These are phyloP conservation scores for Heterotis niloticus DNA, from an alignment of 2,113 vertebrate species.

Conservation along the genomic window DNA sequence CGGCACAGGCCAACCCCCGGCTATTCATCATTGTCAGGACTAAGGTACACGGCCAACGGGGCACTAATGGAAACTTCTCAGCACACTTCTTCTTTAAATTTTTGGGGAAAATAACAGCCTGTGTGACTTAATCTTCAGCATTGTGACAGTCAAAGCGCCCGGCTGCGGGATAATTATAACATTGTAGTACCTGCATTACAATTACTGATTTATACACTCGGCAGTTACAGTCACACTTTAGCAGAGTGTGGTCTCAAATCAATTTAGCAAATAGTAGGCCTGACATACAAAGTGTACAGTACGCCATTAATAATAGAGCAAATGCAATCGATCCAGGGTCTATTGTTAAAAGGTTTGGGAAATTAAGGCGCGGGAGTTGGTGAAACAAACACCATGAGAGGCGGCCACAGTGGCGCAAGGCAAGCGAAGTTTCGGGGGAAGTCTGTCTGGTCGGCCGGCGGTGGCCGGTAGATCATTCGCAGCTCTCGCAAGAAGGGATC, in stretches of 20 bases:
- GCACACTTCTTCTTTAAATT: slow-evolving; percentile 30
- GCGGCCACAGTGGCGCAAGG: not conserved
- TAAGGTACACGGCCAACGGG: slow-evolving; percentile 35
- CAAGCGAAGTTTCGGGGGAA: not conserved
- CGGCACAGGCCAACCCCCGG: slow-evolving; percentile 56
- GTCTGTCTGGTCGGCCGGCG: not conserved
- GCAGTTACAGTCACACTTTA: not conserved
- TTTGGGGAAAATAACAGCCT: slow-evolving; percentile 2
- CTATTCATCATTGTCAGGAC: slow-evolving; percentile 49
- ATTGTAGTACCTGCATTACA: not conserved
- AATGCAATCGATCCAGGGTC: not conserved
- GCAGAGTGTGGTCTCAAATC: not conserved
- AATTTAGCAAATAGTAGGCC: not conserved
- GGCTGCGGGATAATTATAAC: not conserved
- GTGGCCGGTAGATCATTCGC: not conserved
- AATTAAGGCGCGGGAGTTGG: not conserved
- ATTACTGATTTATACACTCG: not conserved
- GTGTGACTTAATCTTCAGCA: not conserved
- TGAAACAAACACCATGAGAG: not conserved
- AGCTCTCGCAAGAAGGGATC: slow-evolving; percentile 15
- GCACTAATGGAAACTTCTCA: slow-evolving; percentile 52
- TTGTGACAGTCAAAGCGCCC: not conserved
- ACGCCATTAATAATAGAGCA: not conserved
- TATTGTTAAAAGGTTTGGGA: not conserved
- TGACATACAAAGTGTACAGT: not conserved